Evolutionary conservation across 2,888 invertebrate genomes (phyloP).

Genomic region (Phalera bucephala): DNA sequence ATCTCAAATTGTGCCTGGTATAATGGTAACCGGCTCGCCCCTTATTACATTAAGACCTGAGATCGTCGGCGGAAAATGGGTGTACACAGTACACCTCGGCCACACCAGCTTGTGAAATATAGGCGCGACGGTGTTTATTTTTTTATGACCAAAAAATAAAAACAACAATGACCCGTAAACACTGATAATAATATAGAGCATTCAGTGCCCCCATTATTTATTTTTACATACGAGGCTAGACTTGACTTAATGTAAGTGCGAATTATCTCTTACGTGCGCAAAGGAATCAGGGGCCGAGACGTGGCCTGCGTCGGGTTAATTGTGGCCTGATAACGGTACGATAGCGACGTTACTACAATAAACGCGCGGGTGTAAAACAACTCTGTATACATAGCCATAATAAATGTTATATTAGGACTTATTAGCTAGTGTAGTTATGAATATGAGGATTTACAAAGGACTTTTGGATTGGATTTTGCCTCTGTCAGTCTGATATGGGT

Average conservation of each 20-base stretch:
- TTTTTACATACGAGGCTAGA: constrained; percentile 6
- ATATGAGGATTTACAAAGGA: not conserved
- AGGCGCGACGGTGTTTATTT: too few species aligned
- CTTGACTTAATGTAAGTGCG: constrained; percentile 3
- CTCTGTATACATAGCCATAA: constrained; percentile 8
- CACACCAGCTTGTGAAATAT: too few species aligned
- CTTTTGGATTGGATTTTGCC: too few species aligned
- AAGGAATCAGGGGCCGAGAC: constrained; percentile 6
- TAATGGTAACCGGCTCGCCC: too few species aligned
- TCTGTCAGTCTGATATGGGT: too few species aligned
- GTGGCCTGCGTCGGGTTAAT: constrained; percentile 5
- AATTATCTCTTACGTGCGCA: constrained; percentile 2
- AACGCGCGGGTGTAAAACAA: not conserved
- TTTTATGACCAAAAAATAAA: too few species aligned
- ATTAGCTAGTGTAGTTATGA: not conserved
- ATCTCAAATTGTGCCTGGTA: too few species aligned
- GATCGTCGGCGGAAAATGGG: too few species aligned
- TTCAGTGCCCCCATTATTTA: constrained; percentile 12
- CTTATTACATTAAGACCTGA: too few species aligned
- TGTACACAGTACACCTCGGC: too few species aligned
- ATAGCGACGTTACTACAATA: constrained; percentile 7
- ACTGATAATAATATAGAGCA: constrained; percentile 10
- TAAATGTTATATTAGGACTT: not conserved
- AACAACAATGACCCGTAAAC: not conserved
- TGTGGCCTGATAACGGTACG: constrained; percentile 1